Base-by-base conservation (phyloP, 23 tunicate species). In the Diplosoma virens region DNA sequence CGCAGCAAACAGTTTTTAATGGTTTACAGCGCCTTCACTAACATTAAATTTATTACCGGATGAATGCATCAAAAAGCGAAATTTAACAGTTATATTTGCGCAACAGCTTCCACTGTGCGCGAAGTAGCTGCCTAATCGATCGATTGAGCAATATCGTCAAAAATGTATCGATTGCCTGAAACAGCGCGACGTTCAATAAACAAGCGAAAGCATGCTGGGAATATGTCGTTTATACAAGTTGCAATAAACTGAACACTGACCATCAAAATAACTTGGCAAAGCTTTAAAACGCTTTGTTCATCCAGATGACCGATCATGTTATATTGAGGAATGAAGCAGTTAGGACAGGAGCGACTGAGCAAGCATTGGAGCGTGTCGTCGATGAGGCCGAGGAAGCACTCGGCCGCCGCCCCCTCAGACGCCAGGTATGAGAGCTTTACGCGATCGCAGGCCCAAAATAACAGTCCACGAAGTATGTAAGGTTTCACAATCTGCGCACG, bases 401-500 rank as follows among this genome's bases (percentile, higher is more conserved):
- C 93, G 1, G 96, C 67, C 11, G 89, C 60, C 22, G 77, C 71
- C 6, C 84, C 95, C 67, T 95, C 99, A 2, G 75, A 77, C 18
- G 96, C 86, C 9, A 95, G 66, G 64, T 88, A 86, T 3, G 60
- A 81, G 0, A 86, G 72, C 75, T 89, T 89, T 1, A 95, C 96
- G 46, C 99, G 77, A 36, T 95, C 99, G 35, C 99, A 89, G 0
- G 99, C 99, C 99, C 99, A 95, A 32, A 95, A 71, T 17, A 89
- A 58, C 24, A 95, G 50, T 0, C 93, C 75, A 14, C 99, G 81
- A 31, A 88, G 37, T 28, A 91, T 86, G 78, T 95, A 89, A 0
- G 96, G 96, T 55, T 85, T 89, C 53, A 95, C 41, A 14, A 84
- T 47, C 97, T 92, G 77, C 35, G n/a, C 52, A 9, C 52, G 16